Percentiles rank a stretch among this genome's conserved stretches.
phyloP scores from a whole-genome alignment of 23 tunicate species.

The Botrylloides violaceus region DNA sequence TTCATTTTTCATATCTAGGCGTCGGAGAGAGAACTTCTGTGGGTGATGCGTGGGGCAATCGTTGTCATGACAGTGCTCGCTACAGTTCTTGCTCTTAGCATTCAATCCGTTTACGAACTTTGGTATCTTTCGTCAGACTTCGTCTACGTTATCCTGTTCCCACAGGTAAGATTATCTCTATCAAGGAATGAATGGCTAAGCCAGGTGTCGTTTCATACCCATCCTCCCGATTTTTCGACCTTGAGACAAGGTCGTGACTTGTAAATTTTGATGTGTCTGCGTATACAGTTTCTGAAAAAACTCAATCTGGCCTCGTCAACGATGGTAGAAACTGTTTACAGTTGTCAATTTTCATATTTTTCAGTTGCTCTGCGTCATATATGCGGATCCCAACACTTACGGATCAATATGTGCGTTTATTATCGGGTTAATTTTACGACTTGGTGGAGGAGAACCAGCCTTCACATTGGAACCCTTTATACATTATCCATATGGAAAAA shows the following conservation, averaged over 20 bases:
- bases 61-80: slow-evolving; percentile 31
- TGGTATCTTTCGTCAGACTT: slow-evolving; percentile 68
- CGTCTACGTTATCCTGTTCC: slow-evolving; percentile 55
- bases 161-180: slow-evolving; percentile 35
- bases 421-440: slow-evolving; percentile 40
- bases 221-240: no score
- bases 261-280: no score
- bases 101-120: slow-evolving; percentile 55
- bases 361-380: slow-evolving; percentile 51
- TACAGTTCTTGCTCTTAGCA: slow-evolving; percentile 26
- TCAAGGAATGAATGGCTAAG: no score
- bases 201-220: no score
- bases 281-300: no score
- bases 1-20: slow-evolving; percentile 26
- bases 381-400: slow-evolving; percentile 71
- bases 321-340: no score
- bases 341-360: no score
- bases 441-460: slow-evolving; percentile 73
- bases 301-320: no score
- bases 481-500: slow-evolving; percentile 26
- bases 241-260: no score
- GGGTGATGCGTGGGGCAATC: slow-evolving; percentile 58
- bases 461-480: slow-evolving; percentile 50
- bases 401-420: slow-evolving; percentile 50
- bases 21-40: slow-evolving; percentile 33